Evolutionary conservation across 2,888 invertebrate species (phyloP).

Genomic region (Rhagium mordax): DNA sequence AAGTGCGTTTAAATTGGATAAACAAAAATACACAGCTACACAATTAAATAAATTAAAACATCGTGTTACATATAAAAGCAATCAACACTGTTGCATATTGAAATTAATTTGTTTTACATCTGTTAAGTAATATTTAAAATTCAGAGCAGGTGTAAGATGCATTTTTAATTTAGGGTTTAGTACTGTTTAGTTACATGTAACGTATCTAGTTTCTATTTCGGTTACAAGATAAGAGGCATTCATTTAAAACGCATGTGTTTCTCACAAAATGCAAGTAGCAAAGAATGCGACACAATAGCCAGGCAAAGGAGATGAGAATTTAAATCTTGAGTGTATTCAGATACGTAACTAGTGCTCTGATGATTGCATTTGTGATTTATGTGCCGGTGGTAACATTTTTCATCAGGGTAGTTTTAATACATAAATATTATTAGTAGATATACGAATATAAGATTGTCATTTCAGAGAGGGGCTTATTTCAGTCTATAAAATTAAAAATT

Average conservation of each 20-base stretch:
- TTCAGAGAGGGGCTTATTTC: too few species aligned
- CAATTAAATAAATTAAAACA: background rate
- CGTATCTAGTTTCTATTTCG: background rate
- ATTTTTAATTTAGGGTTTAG: background rate
- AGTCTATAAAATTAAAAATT: too few species aligned
- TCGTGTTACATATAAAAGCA: background rate
- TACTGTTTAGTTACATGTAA: background rate
- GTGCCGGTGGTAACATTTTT: too few species aligned
- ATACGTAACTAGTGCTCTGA: too few species aligned
- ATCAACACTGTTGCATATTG: background rate
- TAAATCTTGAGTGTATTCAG: too few species aligned
- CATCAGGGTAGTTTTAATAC: too few species aligned
- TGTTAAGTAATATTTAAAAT: conserved; percentile 5
- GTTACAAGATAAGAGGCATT: background rate
- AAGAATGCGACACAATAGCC: too few species aligned
- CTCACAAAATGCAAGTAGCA: background rate
- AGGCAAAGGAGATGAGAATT: too few species aligned
- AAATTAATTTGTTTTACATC: conserved; percentile 2
- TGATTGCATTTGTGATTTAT: too few species aligned
- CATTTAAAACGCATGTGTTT: background rate
- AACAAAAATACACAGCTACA: background rate
- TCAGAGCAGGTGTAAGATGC: background rate
- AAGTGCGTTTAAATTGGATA: background rate
- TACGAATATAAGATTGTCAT: too few species aligned
- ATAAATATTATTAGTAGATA: too few species aligned